Base-by-base conservation (phyloP, 2,797 vertebrate genomes). In the Myotis planiceps region DNA sequence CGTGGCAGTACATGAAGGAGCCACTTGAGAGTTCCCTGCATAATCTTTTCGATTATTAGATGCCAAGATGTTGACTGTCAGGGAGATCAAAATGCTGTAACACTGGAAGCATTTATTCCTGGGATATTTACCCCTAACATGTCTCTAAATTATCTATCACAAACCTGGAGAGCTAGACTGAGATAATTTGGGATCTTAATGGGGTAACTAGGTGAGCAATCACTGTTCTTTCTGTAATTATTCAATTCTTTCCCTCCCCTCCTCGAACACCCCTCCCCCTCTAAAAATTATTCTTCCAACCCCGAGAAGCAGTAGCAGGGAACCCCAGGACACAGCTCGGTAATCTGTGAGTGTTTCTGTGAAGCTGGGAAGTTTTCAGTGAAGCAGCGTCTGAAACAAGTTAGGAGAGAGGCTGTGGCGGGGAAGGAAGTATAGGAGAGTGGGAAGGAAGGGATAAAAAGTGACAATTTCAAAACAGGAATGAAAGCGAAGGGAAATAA, bases 281-380 rank as follows among this genome's bases (percentile, higher is more conserved):
- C 23, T 71, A 37, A 58, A 19, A 82, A 60, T 82, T 8, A 89
- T 65, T 75, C 25, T 78, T 63, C 63, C 29, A 93, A 53, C 51
- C 18, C 58, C 18, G 21, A 91, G 93, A 86, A 88, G 68, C 66
- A 69, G 75, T 93, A 85, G 63, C 90, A 93, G 80, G 90, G 32
- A 96, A 34, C 49, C 78, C 94, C 37, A 85, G 76, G 75, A 65
- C 45, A 90, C 2, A 58, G 29, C 89, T 94, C 65, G 93, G 16
- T 93, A 12, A 96, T 95, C 84, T 97, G 23, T 32, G 74, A 75
- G 42, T 42, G 12, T 60, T 60, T 60, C 85, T 91, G 51, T 74
- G 80, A 89, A 96, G 84, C 81, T 71, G 96, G 92, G 94, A 96
- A 88, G 74, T 96, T 97, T 97, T 29, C 92, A 84, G 91, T 93